Evolutionary conservation across 2,113 vertebrate species (phyloP).

Genomic region (Rattus rattus): DNA sequence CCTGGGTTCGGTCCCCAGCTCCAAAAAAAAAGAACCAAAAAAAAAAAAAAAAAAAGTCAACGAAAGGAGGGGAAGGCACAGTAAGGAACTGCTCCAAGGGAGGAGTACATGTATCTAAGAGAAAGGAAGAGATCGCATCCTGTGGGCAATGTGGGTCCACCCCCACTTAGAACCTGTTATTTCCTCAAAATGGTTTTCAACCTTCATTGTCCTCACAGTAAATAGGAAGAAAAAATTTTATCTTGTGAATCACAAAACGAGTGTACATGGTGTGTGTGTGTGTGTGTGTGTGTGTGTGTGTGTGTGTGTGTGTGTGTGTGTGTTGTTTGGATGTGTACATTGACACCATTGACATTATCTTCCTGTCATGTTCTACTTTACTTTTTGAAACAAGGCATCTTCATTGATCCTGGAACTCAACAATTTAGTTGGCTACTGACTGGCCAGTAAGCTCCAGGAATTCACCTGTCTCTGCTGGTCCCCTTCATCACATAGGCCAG

Average conservation of each 20-base stretch:
- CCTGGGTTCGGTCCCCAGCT: too few relatives aligned
- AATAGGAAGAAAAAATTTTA: neutral
- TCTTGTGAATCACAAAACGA: neutral
- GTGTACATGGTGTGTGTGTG: neutral
- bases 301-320: neutral
- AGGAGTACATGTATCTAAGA: neutral
- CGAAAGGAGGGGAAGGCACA: neutral
- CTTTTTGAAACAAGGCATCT: neutral
- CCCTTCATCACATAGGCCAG: neutral
- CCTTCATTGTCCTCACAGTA: neutral
- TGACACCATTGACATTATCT: neutral
- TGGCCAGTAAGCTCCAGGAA: neutral
- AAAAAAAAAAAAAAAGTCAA: too few relatives aligned
- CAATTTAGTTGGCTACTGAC: too few relatives aligned
- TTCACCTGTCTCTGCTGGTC: neutral
- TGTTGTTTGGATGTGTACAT: neutral
- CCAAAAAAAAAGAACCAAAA: too few relatives aligned
- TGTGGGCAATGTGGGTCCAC: neutral
- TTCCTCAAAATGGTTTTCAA: constrained; percentile 13
- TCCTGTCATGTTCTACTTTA: neutral
- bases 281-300: neutral
- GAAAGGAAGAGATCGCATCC: neutral
- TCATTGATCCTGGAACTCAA: neutral
- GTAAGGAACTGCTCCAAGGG: neutral
- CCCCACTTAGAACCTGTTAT: neutral